phyloP scores from a whole-genome alignment of 2,113 vertebrate species.

The Melanotaenia duboulayi region DNA sequence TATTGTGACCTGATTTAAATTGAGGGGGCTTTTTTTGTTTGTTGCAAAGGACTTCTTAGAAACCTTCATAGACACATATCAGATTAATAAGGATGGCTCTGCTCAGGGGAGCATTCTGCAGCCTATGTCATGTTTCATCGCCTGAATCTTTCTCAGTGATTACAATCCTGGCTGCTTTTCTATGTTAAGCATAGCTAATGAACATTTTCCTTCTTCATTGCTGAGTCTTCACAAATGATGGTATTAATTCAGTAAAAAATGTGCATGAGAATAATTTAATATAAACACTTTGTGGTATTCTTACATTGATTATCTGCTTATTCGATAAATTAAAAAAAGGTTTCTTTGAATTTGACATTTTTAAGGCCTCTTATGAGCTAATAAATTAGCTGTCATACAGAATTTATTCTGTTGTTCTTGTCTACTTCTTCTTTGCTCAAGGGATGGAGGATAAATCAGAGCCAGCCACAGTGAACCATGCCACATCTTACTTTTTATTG shows the following conservation, averaged over 20 bases:
- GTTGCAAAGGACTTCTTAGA: background rate
- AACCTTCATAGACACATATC: background rate
- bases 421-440: conserved; percentile 30
- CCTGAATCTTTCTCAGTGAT: background rate
- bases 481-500: conserved; percentile 73
- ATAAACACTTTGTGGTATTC: background rate
- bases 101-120: too few species aligned
- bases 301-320: conserved; percentile 22
- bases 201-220: background rate
- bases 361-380: conserved; percentile 31
- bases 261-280: background rate
- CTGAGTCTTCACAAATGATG: conserved; percentile 6
- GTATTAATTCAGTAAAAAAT: background rate
- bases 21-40: conserved; percentile 2
- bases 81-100: background rate
- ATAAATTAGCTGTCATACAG: conserved; percentile 23
- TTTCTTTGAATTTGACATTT: conserved; percentile 10
- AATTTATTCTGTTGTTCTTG: conserved; percentile 54
- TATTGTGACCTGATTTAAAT: conserved; percentile 3
- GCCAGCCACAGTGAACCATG: conserved; percentile 58
- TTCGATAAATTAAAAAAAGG: conserved; percentile 19
- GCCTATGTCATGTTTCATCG: background rate
- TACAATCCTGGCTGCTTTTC: background rate
- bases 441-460: conserved; percentile 59
- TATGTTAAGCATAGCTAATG: background rate